Base-by-base conservation (phyloP, 2,113 vertebrate species). In the Arenaria interpres region DNA sequence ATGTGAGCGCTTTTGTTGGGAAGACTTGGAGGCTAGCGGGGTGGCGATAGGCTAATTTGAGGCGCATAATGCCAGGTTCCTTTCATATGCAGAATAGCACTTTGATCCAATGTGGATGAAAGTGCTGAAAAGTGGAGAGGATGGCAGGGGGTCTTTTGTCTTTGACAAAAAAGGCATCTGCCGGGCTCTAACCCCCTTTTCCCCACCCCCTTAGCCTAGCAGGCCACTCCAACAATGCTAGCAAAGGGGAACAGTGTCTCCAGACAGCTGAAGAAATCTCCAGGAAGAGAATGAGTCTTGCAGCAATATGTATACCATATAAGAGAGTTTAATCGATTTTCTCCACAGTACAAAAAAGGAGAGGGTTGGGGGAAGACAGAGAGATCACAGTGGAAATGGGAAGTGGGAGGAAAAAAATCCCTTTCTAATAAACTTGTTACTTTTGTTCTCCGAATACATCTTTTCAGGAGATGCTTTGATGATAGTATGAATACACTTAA, bases 151-250 rank as follows among this genome's bases (percentile, higher is more conserved):
- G 97, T 94, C 94, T 98, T 99, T 99, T 99, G 98, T 99, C 98
- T 98, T 97, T 96, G 95, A 99, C 98, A 98, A 99, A 98, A 97
- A 98, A 98, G 98, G 98, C 99, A 99, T 99, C 99, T 99, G 98
- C 98, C 67, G 77, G 97, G 85, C 93, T 97, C 95, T 98, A 98
- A 96, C 98, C 97, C 97, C 80, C 13, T 87, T 43, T 28, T 63
- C 95, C 76, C 94, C 80, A n/a, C 96, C 97, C 98, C 98, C 92
- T 95, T 90, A 91, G 92, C 88, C 96, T 88, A 66, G 96, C 89
- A 96, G 93, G 81, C 92, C 90, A 71, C 76, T 77, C 45, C 85
- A 98, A 98, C 98, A 98, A 98, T 98, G 96, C 92, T 94, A 39
- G 97, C 84, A 97, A 88, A 96, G 92, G 97, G 97, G 97, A 97